phyloP scores from a whole-genome alignment of 1,140 invertebrate genomes.

The Micrasema minimum region DNA sequence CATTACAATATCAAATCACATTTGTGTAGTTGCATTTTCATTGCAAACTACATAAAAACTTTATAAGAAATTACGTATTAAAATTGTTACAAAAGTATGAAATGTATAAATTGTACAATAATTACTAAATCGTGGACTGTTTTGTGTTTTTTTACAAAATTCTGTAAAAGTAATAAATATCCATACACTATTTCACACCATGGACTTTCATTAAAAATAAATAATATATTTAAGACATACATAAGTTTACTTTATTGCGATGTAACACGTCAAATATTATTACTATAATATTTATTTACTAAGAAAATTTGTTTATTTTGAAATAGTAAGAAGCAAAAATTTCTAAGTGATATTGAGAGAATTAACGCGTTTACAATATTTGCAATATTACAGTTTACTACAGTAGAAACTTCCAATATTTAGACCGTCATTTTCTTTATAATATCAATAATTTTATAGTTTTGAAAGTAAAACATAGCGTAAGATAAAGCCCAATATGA shows the following conservation, averaged over 20 bases:
- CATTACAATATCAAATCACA: not conserved
- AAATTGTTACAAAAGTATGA: slow-evolving; percentile 45
- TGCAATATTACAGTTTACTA: no score
- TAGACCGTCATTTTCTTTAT: no score
- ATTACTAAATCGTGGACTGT: slow-evolving; percentile 10
- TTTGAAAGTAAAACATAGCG: no score
- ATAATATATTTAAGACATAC: not conserved
- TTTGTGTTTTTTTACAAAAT: not conserved
- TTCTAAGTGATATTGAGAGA: no score
- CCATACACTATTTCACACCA: not conserved
- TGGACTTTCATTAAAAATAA: slow-evolving; percentile 13
- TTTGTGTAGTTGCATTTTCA: not conserved
- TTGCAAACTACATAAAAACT: slow-evolving; percentile 20
- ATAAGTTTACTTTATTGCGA: not conserved
- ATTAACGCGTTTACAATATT: no score
- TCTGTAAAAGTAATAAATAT: slow-evolving; percentile 12
- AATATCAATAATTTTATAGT: no score
- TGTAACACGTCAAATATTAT: no score
- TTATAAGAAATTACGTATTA: slow-evolving; percentile 20
- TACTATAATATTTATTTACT: slow-evolving; percentile 8
- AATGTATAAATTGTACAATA: slow-evolving; percentile 40
- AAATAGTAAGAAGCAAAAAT: not conserved
- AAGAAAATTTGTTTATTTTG: not conserved
- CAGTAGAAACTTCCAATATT: no score
- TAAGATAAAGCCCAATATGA: no score